A percentile compares a stretch with the other conserved stretches of the same genome.
These are phyloP conservation scores for Dissostichus mawsoni DNA, from an alignment of 2,113 vertebrate species.

Conservation along the genomic window DNA sequence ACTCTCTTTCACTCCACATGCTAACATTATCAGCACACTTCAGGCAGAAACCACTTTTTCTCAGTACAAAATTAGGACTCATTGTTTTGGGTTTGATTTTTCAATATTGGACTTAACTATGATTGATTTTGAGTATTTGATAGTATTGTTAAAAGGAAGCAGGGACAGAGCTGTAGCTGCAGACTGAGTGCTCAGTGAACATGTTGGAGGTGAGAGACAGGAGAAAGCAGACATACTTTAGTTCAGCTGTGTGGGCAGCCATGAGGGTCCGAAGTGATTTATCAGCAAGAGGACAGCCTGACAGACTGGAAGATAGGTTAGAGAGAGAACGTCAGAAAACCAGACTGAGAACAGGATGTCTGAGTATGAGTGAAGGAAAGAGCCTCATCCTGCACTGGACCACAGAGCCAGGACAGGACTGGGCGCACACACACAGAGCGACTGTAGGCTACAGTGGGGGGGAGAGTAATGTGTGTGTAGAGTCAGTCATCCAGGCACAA, in stretches of 20 bases:
- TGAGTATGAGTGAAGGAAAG: conserved; percentile 55
- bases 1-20: conserved; percentile 9
- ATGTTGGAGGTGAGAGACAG: conserved; percentile 74
- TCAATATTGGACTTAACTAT: conserved; percentile 8
- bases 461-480: not conserved
- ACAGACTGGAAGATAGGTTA: conserved; percentile 94
- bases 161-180: conserved; percentile 57
- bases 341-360: conserved; percentile 61
- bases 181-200: conserved; percentile 55
- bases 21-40: not conserved
- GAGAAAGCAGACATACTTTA: conserved; percentile 97
- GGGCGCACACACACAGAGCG: conserved; percentile 30
- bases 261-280: conserved; percentile 99
- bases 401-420: conserved; percentile 50
- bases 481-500: not conserved
- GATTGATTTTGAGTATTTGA: conserved; percentile 9
- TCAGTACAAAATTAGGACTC: conserved; percentile 21
- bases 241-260: conserved; percentile 99
- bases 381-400: conserved; percentile 45
- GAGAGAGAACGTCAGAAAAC: conserved; percentile 70
- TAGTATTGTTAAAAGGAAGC: conserved; percentile 44
- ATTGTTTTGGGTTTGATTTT: conserved; percentile 23
- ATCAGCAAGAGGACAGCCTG: conserved; percentile 99
- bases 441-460: not conserved
- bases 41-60: conserved; percentile 8